A percentile compares a stretch with the other conserved stretches of the same genome.
These are phyloP conservation scores for Darevskia mixta DNA, from an alignment of 2,797 vertebrate genomes.

Conservation along the genomic window DNA sequence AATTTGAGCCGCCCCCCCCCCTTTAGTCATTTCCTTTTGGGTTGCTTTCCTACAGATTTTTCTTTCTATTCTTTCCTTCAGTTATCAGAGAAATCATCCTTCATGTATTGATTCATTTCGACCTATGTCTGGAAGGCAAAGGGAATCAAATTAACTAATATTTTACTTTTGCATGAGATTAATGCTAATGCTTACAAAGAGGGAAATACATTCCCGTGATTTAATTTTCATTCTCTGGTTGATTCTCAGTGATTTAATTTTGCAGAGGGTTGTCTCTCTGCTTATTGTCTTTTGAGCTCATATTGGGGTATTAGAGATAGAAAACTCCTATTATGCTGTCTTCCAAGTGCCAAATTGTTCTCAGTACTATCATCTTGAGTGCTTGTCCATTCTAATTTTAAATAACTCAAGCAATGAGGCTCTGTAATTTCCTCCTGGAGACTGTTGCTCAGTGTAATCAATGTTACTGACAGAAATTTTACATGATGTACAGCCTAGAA, in stretches of 20 bases:
- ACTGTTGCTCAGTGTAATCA: constrained; percentile 40
- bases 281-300: constrained; percentile 65
- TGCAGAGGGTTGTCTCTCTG: constrained; percentile 66
- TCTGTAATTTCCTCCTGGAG: constrained; percentile 53
- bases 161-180: constrained; percentile 79
- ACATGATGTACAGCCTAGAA: constrained; percentile 8
- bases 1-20: background rate
- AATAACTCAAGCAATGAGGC: constrained; percentile 54
- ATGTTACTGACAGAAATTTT: constrained; percentile 41
- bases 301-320: constrained; percentile 64
- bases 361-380: constrained; percentile 42
- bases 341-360: constrained; percentile 38
- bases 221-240: constrained; percentile 73
- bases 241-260: constrained; percentile 73
- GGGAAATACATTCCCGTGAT: constrained; percentile 71
- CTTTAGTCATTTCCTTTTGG: constrained; percentile 52
- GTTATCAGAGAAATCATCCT: constrained; percentile 68
- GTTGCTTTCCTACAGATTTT: background rate
- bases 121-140: constrained; percentile 69
- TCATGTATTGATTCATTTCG: constrained; percentile 72
- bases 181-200: constrained; percentile 72
- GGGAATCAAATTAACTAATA: constrained; percentile 77
- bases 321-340: constrained; percentile 63
- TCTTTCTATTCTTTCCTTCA: constrained; percentile 19
- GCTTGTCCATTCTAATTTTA: constrained; percentile 54